Percentiles rank a stretch among this genome's conserved stretches.
These are phyloP conservation scores for Apotomis betuletana DNA, from an alignment of 2,888 invertebrate species.

Conservation along the genomic window DNA sequence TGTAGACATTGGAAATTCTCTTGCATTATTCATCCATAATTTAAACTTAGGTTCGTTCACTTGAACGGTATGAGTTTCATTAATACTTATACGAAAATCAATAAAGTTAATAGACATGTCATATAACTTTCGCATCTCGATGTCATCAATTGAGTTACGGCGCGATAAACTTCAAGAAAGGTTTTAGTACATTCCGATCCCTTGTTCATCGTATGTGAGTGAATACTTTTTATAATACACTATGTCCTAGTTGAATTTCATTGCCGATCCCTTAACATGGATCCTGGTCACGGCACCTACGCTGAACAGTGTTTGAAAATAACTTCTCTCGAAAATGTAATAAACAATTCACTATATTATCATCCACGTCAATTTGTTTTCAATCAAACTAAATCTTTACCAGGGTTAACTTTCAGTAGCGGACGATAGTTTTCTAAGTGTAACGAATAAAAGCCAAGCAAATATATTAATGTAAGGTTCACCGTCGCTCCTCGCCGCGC, in stretches of 20 bases:
- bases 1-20: too few relatives aligned
- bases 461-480: slow-evolving; percentile 14
- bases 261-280: background rate
- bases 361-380: background rate
- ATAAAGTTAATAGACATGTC: too few relatives aligned
- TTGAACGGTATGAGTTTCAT: too few relatives aligned
- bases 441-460: slow-evolving; percentile 19
- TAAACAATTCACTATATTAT: background rate
- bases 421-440: slow-evolving; percentile 4
- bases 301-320: background rate
- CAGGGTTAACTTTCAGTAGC: background rate
- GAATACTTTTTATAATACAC: slow-evolving; percentile 1
- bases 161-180: too few relatives aligned
- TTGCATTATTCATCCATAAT: too few relatives aligned
- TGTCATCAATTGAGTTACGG: too few relatives aligned
- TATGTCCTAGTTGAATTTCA: background rate
- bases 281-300: background rate
- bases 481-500: background rate
- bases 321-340: background rate
- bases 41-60: too few relatives aligned
- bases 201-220: background rate
- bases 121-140: too few relatives aligned
- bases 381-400: background rate
- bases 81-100: too few relatives aligned
- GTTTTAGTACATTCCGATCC: background rate